Evolutionary conservation across 2,888 invertebrate species (phyloP).

Genomic region (Monopis laevigella): DNA sequence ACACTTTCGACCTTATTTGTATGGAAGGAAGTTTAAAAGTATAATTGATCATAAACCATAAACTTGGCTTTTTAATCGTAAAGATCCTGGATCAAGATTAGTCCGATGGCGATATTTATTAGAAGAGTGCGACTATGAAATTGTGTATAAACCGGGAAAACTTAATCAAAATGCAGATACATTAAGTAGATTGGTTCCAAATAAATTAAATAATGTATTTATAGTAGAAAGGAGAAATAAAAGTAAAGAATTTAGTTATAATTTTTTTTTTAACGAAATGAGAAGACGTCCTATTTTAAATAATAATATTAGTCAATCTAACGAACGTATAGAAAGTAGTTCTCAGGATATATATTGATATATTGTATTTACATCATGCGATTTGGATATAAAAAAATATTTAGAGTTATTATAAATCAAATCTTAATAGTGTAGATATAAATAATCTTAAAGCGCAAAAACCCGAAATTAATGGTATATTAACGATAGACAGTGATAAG

Average conservation of each 20-base stretch:
- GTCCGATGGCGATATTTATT: conserved; percentile 27
- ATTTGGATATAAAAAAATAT: neutral
- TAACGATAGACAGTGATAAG: neutral
- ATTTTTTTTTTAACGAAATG: neutral
- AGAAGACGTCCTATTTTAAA: neutral
- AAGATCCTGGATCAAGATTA: conserved; percentile 26
- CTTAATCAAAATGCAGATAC: conserved; percentile 28
- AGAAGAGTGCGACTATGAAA: conserved; percentile 22
- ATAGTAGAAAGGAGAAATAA: neutral
- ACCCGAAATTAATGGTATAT: neutral
- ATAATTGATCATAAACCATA: conserved; percentile 32
- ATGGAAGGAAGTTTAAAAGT: conserved; percentile 29
- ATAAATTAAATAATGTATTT: neutral
- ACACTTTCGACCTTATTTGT: conserved; percentile 29
- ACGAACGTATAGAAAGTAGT: neutral
- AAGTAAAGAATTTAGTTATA: neutral
- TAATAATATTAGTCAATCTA: neutral
- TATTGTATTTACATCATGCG: neutral
- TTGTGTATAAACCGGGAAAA: conserved; percentile 26
- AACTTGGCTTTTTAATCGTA: conserved; percentile 28
- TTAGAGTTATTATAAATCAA: neutral
- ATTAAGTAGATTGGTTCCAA: conserved; percentile 9
- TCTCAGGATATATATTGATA: neutral
- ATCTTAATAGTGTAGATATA: neutral
- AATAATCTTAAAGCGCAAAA: neutral